Percentiles rank a stretch among this genome's conserved stretches.
Evolutionary conservation across 2,797 vertebrate genomes (phyloP).

Genomic region (Phalloptychus januarius): DNA sequence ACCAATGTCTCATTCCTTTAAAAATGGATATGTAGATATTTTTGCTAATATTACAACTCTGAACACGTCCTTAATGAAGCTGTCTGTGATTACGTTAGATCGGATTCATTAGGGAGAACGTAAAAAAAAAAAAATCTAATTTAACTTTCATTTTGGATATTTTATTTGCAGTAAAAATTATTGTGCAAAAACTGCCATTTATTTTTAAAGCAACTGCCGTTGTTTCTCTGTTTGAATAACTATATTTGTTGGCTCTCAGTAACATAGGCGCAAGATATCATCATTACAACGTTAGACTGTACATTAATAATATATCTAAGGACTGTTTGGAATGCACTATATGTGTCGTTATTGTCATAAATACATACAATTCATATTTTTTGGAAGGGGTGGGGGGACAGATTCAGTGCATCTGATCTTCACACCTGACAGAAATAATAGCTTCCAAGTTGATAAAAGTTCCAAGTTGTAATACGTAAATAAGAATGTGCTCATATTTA

Average conservation of each 20-base stretch:
- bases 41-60: background rate
- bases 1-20: background rate
- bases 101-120: background rate
- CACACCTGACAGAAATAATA: background rate
- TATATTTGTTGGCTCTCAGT: background rate
- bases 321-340: background rate
- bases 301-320: background rate
- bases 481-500: background rate
- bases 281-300: background rate
- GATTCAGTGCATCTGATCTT: background rate
- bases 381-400: background rate
- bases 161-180: background rate
- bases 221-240: background rate
- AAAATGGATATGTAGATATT: background rate
- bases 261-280: background rate
- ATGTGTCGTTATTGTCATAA: background rate
- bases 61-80: background rate
- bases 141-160: background rate
- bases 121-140: background rate
- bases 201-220: background rate
- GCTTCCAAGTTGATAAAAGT: background rate
- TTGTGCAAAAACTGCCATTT: background rate
- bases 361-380: background rate
- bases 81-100: background rate
- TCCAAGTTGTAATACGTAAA: background rate